These are phyloP conservation scores for Corythornis leucogaster DNA, from an alignment of 2,797 vertebrate species.

Conservation along the genomic window DNA sequence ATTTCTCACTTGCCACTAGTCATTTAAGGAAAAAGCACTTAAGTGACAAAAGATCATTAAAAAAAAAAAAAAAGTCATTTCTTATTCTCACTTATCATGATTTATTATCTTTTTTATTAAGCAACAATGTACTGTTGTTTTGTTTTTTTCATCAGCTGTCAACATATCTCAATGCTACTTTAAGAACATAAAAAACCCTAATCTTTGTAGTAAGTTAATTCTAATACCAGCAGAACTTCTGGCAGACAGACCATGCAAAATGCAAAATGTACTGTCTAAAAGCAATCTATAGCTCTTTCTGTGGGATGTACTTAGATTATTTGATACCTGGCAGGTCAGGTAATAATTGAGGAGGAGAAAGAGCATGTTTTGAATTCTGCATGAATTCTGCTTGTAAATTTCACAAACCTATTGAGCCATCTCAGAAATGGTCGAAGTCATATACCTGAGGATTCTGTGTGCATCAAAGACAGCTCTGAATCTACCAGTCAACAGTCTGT, in stretches of 20 bases:
- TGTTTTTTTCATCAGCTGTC: not conserved
- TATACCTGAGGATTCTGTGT: not conserved
- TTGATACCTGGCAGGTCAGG: not conserved
- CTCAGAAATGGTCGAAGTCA: not conserved
- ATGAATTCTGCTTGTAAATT: not conserved
- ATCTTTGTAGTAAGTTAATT: not conserved
- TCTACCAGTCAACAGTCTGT: not conserved
- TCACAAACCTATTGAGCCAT: not conserved
- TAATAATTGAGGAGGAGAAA: not conserved
- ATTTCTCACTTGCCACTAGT: not conserved
- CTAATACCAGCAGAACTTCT: not conserved
- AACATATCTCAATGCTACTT: not conserved
- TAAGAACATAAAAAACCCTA: not conserved
- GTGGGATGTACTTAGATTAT: constrained; percentile 7
- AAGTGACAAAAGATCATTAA: not conserved
- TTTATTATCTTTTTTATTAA: constrained; percentile 12
- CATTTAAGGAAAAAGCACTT: constrained; percentile 21
- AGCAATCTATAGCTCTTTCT: not conserved
- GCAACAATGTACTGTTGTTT: not conserved
- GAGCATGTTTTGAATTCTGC: not conserved
- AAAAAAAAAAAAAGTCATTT: not conserved
- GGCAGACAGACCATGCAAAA: not conserved
- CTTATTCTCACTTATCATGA: constrained; percentile 1
- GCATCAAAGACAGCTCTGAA: not conserved
- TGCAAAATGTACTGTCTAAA: not conserved